A percentile compares a stretch with the other conserved stretches of the same genome.
phyloP scores from a whole-genome alignment of 1,140 invertebrate genomes.

The Bombus sylvicola region DNA sequence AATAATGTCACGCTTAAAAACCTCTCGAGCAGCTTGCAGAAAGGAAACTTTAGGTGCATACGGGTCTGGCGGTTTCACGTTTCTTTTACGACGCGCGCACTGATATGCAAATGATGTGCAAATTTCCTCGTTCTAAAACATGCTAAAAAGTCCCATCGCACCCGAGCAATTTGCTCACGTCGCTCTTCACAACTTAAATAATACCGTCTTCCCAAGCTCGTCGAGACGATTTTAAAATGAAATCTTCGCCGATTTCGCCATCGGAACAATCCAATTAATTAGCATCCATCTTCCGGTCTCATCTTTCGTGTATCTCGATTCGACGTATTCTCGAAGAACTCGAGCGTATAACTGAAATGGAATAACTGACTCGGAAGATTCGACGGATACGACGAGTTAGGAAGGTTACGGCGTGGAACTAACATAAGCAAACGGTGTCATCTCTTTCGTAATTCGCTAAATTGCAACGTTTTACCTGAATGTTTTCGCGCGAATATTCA shows the following conservation, averaged over 20 bases:
- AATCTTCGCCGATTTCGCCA: background rate
- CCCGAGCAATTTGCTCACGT: slow-evolving; percentile 23
- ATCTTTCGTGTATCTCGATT: background rate
- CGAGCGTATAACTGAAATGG: background rate
- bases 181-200: slow-evolving; percentile 2
- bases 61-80: background rate
- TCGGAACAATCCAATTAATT: slow-evolving; percentile 13
- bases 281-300: background rate
- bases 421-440: background rate
- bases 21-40: background rate
- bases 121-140: slow-evolving; percentile 39
- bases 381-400: background rate
- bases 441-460: slow-evolving; percentile 32
- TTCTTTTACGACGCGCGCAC: slow-evolving; percentile 4
- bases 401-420: background rate
- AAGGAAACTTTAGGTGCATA: background rate
- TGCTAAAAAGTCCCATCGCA: slow-evolving; percentile 21
- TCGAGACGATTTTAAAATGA: background rate
- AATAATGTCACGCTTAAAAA: background rate
- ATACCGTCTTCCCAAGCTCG: background rate
- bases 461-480: slow-evolving; percentile 31
- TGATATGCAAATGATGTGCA: slow-evolving; percentile 44
- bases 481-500: background rate
- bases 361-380: background rate
- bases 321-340: background rate